Evolutionary conservation across 1,140 invertebrate genomes (phyloP).

Genomic region (Paraescarpia echinospica): DNA sequence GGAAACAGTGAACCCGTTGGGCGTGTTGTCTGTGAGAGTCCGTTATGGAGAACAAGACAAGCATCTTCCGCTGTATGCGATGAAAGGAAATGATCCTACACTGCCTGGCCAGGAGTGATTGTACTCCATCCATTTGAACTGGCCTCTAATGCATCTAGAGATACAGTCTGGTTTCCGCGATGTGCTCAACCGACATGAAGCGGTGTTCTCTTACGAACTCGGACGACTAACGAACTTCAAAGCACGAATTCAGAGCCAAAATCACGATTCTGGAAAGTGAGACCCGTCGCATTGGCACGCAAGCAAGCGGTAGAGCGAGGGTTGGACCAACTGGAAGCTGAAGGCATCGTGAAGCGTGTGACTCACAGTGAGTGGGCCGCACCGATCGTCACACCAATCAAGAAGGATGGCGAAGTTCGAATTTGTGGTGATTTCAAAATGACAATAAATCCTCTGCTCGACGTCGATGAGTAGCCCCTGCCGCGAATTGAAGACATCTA

Average conservation of each 20-base stretch:
- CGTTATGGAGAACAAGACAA: background rate
- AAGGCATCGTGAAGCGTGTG: too few relatives aligned
- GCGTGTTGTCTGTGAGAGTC: background rate
- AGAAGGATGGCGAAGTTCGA: too few relatives aligned
- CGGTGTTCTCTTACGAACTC: constrained; percentile 21
- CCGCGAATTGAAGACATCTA: too few relatives aligned
- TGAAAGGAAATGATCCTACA: constrained; percentile 2
- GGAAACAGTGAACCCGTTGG: background rate
- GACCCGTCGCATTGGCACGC: background rate
- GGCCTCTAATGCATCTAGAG: background rate
- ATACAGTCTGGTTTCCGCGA: background rate
- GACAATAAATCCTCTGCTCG: too few relatives aligned
- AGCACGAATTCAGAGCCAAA: constrained; percentile 20
- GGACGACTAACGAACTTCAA: constrained; percentile 28
- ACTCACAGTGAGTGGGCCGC: too few relatives aligned
- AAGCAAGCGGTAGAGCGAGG: constrained; percentile 7
- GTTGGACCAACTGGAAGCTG: background rate
- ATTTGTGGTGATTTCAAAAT: too few relatives aligned
- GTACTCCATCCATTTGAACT: background rate
- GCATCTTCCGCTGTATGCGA: background rate
- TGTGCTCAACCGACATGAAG: background rate
- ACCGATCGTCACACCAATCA: too few relatives aligned
- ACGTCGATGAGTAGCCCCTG: too few relatives aligned
- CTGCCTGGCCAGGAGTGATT: constrained; percentile 16
- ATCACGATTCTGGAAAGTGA: constrained; percentile 9